phyloP scores from a whole-genome alignment of 1,140 invertebrate species.

The Tetramorium parvispinum region DNA sequence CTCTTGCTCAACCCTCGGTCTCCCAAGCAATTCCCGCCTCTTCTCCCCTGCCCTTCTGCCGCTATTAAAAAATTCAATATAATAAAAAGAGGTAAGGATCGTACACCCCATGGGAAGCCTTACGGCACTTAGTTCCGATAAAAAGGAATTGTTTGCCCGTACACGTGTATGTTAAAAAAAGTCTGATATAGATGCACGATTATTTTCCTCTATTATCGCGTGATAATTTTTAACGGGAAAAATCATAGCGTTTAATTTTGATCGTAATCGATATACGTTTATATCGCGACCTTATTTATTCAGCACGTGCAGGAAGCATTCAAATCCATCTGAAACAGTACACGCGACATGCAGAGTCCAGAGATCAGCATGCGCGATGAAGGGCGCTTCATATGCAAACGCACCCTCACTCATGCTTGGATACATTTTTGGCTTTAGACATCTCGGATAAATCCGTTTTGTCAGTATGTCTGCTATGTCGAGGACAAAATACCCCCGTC shows the following conservation, averaged over 20 bases:
- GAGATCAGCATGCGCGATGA: neutral
- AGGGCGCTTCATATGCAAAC: neutral
- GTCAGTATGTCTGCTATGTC: neutral
- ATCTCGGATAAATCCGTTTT: neutral
- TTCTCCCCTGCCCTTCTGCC: neutral
- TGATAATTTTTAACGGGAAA: neutral
- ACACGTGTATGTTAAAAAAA: neutral
- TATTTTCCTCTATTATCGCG: neutral
- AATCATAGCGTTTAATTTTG: neutral
- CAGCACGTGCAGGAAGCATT: no score
- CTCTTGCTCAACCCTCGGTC: neutral
- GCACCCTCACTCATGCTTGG: neutral
- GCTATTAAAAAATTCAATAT: constrained; percentile 14
- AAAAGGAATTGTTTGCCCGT: neutral
- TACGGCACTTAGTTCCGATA: neutral
- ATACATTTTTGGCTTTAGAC: neutral
- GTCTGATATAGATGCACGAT: neutral
- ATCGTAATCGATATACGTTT: neutral
- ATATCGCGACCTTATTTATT: neutral
- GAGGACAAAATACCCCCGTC: neutral
- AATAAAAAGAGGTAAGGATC: constrained; percentile 1
- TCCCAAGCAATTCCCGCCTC: neutral
- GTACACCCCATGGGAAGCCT: neutral
- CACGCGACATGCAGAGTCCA: no score
- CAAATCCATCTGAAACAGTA: neutral